These are phyloP conservation scores for Sylvilagus bachmani DNA, from an alignment of 2,113 vertebrate genomes.

Conservation along the genomic window DNA sequence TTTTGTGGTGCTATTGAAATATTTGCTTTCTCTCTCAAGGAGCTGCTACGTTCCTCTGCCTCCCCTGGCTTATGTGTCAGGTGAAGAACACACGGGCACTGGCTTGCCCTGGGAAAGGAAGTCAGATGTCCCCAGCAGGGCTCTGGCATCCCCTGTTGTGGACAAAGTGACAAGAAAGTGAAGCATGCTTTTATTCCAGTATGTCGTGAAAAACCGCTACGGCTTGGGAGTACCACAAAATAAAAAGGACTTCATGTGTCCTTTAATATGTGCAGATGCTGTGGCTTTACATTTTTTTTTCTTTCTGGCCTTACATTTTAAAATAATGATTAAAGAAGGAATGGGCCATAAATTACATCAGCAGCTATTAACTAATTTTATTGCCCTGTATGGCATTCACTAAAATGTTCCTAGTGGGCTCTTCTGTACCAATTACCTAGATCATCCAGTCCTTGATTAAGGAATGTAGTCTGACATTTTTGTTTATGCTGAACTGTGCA, in stretches of 20 bases:
- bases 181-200: constrained; percentile 39
- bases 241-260: background rate
- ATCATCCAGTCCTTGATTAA: constrained; percentile 62
- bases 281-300: constrained; percentile 20
- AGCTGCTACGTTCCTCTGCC: background rate
- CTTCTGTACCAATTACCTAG: constrained; percentile 59
- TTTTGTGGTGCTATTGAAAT: background rate
- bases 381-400: constrained; percentile 14
- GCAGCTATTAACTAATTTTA: constrained; percentile 60
- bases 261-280: constrained; percentile 62
- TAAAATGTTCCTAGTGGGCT: constrained; percentile 54
- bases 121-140: constrained; percentile 58
- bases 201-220: constrained; percentile 24
- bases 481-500: constrained; percentile 43
- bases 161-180: constrained; percentile 42
- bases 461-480: constrained; percentile 57
- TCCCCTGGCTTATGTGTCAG: constrained; percentile 48
- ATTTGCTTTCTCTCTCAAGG: constrained; percentile 44
- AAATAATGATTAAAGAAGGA: constrained; percentile 59
- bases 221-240: constrained; percentile 39
- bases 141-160: constrained; percentile 20
- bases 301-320: background rate
- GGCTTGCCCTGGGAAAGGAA: constrained; percentile 49
- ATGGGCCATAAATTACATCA: constrained; percentile 52
- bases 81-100: constrained; percentile 8